Evolutionary conservation across 2,797 vertebrate genomes (phyloP).

Genomic region (Sebastiscus tertius): DNA sequence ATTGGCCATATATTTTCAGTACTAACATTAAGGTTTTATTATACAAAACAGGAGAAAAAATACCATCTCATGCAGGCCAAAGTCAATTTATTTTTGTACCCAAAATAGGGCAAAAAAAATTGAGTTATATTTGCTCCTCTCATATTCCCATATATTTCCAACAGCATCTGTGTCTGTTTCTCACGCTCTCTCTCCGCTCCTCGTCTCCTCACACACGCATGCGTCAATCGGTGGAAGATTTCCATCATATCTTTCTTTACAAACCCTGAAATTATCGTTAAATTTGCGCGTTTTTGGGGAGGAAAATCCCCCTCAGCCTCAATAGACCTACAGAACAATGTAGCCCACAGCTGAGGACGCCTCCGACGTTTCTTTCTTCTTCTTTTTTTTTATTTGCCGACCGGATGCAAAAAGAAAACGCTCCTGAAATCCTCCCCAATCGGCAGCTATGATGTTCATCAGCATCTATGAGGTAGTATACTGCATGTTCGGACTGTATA

Average conservation of each 20-base stretch:
- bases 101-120: neutral
- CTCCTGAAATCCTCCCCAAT: slow-evolving; percentile 37
- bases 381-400: slow-evolving; percentile 4
- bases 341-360: slow-evolving; percentile 37
- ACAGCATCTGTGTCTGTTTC: slow-evolving; percentile 46
- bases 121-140: neutral
- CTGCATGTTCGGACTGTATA: slow-evolving; percentile 53
- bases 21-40: neutral
- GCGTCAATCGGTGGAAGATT: slow-evolving; percentile 59
- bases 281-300: slow-evolving; percentile 1
- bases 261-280: slow-evolving; percentile 42
- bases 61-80: neutral
- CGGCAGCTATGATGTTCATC: slow-evolving; percentile 49
- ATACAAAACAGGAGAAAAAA: neutral
- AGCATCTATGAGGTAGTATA: slow-evolving; percentile 50
- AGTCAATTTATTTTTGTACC: neutral
- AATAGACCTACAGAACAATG: slow-evolving; percentile 43
- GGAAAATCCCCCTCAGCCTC: slow-evolving; percentile 10
- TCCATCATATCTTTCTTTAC: slow-evolving; percentile 49
- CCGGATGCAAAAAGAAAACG: slow-evolving; percentile 19
- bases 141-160: slow-evolving; percentile 30
- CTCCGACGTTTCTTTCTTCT: slow-evolving; percentile 16
- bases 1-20: neutral
- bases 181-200: slow-evolving; percentile 55
- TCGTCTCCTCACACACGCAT: slow-evolving; percentile 58